phyloP scores from a whole-genome alignment of 35 echinoderm and acorn worm species.

The Lytechinus variegatus region DNA sequence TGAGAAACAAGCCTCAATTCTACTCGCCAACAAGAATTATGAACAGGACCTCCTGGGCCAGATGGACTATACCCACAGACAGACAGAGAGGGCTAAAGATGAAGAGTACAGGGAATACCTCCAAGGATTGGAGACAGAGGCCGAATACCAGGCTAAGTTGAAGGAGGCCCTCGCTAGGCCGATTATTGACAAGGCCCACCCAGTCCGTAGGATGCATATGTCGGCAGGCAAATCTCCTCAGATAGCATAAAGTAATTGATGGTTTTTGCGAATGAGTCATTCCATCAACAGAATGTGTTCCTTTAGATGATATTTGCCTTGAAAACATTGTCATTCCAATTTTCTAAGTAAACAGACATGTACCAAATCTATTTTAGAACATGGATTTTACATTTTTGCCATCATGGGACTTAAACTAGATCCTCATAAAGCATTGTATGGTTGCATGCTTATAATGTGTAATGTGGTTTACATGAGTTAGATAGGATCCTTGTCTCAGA shows the following conservation, averaged over 20 bases:
- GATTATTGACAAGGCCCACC: conserved; percentile 92
- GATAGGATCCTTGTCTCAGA: background rate
- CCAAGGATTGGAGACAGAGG: conserved; percentile 90
- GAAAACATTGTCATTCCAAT: background rate
- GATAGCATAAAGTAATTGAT: background rate
- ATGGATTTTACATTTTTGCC: background rate
- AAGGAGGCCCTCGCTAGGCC: conserved; percentile 98
- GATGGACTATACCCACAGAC: conserved; percentile 66
- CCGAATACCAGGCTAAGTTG: conserved; percentile 94
- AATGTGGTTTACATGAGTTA: background rate
- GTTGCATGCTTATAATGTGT: background rate
- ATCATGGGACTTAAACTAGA: background rate
- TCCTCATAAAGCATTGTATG: background rate
- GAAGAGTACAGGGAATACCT: conserved; percentile 94
- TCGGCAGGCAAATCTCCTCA: conserved; percentile 9
- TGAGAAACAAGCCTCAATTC: conserved; percentile 63
- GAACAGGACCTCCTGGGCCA: conserved; percentile 81
- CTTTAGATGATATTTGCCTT: background rate
- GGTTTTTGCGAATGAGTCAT: background rate
- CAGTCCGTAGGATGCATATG: conserved; percentile 82
- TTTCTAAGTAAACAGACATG: background rate
- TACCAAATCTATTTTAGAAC: background rate
- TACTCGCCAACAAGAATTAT: conserved; percentile 71
- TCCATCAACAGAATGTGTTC: background rate
- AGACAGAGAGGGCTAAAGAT: conserved; percentile 80